Percentiles rank a stretch among this genome's conserved stretches.
Conservation (phyloP, 1,140 invertebrate genomes). For the Mactra quadrangularis region DNA sequence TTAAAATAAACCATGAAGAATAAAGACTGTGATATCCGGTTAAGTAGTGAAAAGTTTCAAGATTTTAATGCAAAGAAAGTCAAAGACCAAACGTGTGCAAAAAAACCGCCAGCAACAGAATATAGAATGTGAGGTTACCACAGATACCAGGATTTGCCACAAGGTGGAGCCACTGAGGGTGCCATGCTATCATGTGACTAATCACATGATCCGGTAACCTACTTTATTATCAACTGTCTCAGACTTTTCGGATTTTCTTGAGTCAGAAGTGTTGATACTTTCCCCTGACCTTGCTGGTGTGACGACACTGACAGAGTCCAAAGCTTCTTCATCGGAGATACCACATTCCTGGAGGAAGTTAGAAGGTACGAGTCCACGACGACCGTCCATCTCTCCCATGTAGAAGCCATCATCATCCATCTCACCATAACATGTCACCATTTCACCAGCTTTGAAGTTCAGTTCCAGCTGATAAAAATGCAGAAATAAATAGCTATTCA, state of each 20-base stretch:
- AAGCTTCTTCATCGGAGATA: constrained; percentile 74
- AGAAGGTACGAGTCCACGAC: constrained; percentile 96
- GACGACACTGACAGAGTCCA: constrained; percentile 77
- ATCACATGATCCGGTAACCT: constrained; percentile 65
- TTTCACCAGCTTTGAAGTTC: constrained; percentile 97
- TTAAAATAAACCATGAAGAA: too few species aligned
- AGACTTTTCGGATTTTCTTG: constrained; percentile 69
- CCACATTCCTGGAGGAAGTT: constrained; percentile 89
- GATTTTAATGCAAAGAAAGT: too few species aligned
- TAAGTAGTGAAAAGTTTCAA: too few species aligned
- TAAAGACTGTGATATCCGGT: too few species aligned
- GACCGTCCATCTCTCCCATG: constrained; percentile 97
- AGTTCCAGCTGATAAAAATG: constrained; percentile 92
- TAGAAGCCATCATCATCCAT: constrained; percentile 99
- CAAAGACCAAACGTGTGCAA: too few species aligned
- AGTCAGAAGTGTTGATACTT: constrained; percentile 72
- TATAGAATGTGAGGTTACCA: constrained; percentile 26
- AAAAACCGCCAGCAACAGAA: constrained; percentile 32
- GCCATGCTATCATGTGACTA: constrained; percentile 64
- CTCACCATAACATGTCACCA: constrained; percentile 98
- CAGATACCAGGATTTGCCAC: constrained; percentile 39
- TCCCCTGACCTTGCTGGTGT: constrained; percentile 78
- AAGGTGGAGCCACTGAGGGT: constrained; percentile 56
- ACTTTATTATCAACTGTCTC: constrained; percentile 69
- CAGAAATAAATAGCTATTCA: too few species aligned